Evolutionary conservation across 2,113 vertebrate species (phyloP).

Genomic region (Catharus fuscescens): DNA sequence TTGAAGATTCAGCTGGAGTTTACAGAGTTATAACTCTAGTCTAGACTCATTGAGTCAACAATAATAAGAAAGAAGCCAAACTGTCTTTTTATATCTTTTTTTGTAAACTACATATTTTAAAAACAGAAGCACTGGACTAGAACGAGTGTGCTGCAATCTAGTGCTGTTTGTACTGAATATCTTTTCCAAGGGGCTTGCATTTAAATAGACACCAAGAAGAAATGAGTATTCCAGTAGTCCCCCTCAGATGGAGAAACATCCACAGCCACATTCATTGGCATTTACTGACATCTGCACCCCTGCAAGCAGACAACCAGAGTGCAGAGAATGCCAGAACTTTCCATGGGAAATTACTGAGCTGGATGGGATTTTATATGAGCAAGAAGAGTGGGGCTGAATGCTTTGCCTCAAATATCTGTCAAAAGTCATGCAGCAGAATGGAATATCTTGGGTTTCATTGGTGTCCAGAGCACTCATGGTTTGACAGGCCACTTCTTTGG

Average conservation of each 20-base stretch:
- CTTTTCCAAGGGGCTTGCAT: neutral
- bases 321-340: neutral
- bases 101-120: neutral
- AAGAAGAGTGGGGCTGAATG: neutral
- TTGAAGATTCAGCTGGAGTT: constrained; percentile 39
- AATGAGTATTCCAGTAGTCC: neutral
- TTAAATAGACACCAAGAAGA: neutral
- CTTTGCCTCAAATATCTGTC: neutral
- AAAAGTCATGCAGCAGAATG: neutral
- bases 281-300: neutral
- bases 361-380: neutral
- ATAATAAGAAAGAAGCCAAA: neutral
- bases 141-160: neutral
- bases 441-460: neutral
- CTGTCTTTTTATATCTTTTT: neutral
- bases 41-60: constrained; percentile 15
- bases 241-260: neutral
- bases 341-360: neutral
- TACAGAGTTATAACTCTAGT: constrained; percentile 14
- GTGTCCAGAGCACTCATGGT: neutral
- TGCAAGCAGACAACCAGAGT: neutral
- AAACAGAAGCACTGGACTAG: neutral
- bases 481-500: neutral
- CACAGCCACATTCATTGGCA: neutral
- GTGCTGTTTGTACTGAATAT: neutral